phyloP scores from a whole-genome alignment of 2,888 invertebrate genomes.

The Pachymerium ferrugineum region DNA sequence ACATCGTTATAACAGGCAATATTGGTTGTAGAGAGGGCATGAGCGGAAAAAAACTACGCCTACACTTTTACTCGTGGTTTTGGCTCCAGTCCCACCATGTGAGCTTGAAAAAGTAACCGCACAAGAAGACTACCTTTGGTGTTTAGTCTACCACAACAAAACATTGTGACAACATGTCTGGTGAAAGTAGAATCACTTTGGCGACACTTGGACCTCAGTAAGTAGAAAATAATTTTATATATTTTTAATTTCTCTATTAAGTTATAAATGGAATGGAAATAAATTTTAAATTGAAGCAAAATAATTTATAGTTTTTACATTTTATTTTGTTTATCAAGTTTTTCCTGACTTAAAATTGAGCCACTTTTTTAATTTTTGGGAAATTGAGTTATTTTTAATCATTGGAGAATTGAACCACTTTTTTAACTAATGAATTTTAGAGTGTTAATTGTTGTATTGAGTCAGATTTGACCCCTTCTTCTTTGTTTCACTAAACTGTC shows the following conservation, averaged over 20 bases:
- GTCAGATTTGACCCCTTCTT: too few relatives aligned
- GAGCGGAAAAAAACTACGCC: neutral
- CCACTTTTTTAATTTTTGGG: too few relatives aligned
- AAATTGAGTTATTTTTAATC: too few relatives aligned
- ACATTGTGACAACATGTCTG: neutral
- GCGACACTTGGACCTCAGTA: neutral
- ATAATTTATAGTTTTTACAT: too few relatives aligned
- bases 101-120: neutral
- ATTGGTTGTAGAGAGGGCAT: neutral
- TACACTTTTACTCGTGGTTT: conserved; percentile 4
- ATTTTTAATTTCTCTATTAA: neutral
- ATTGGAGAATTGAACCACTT: too few relatives aligned
- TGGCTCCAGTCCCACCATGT: conserved; percentile 24
- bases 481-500: too few relatives aligned
- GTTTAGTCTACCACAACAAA: neutral
- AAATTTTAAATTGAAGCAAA: too few relatives aligned
- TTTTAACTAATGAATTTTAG: too few relatives aligned
- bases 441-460: too few relatives aligned
- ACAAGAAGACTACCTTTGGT: neutral
- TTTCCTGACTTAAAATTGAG: too few relatives aligned
- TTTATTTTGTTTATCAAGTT: too few relatives aligned
- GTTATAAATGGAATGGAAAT: too few relatives aligned
- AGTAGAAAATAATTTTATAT: neutral
- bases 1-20: neutral
- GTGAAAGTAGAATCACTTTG: neutral